Evolutionary conservation across 23 tunicate species (phyloP).

Genomic region (Trididemnum miniatum): DNA sequence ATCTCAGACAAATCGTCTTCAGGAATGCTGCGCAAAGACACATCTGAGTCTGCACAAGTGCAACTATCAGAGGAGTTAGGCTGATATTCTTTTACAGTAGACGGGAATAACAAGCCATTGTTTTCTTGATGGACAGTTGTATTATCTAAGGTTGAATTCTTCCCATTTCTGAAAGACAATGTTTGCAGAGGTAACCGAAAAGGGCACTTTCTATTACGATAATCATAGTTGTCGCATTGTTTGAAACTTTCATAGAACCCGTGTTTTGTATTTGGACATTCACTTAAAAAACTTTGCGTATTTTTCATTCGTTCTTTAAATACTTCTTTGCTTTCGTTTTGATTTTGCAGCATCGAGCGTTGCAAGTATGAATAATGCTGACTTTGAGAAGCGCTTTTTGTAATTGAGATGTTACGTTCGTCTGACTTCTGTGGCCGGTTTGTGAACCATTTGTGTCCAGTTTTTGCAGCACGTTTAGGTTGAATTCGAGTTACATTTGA

Average conservation of each 20-base stretch:
- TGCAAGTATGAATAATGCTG: background rate
- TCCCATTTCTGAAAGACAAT: background rate
- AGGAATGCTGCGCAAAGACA: constrained; percentile 40
- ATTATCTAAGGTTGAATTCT: no score
- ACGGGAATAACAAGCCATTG: background rate
- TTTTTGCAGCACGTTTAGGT: constrained; percentile 88
- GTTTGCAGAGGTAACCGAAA: constrained; percentile 16
- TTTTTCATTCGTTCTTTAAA: no score
- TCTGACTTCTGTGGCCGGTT: constrained; percentile 9
- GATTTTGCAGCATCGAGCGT: background rate
- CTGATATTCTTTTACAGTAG: background rate
- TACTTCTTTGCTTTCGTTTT: background rate
- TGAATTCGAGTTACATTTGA: constrained; percentile 64
- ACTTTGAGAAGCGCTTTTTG: background rate
- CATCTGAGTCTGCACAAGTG: constrained; percentile 44
- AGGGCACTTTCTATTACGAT: background rate
- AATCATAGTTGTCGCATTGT: background rate
- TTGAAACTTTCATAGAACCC: background rate
- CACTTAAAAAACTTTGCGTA: background rate
- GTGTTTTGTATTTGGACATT: background rate
- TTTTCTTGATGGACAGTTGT: no score
- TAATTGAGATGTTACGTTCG: background rate
- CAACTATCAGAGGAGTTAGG: background rate
- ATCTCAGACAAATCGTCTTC: constrained; percentile 13
- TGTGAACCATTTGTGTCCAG: constrained; percentile 76